phyloP scores from a whole-genome alignment of 2,797 vertebrate genomes.

The Cephalopachus bancanus region DNA sequence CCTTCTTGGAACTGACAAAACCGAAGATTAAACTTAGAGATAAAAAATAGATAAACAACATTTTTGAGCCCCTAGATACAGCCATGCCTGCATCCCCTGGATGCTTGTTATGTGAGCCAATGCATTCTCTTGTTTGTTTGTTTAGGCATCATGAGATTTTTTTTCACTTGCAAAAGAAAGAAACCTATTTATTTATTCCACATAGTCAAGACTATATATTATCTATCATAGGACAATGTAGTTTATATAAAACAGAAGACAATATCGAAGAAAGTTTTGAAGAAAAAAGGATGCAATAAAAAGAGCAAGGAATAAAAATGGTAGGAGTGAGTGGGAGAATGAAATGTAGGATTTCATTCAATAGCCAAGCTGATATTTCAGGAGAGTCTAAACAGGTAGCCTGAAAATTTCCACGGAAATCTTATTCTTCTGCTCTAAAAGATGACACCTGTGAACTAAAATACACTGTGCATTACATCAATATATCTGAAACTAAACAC shows the following conservation, averaged over 20 bases:
- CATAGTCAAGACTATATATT: rapidly evolving
- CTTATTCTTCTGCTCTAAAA: background rate
- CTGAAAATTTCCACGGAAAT: background rate
- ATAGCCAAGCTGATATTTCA: background rate
- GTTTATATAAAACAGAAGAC: background rate
- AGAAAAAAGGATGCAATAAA: background rate
- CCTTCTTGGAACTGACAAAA: background rate
- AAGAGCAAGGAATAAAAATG: background rate
- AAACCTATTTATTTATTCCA: background rate
- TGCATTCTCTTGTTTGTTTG: background rate
- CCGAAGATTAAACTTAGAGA: background rate
- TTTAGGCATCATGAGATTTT: background rate
- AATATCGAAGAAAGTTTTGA: background rate
- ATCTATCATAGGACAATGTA: too few species aligned
- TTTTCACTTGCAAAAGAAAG: background rate
- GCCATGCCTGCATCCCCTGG: background rate
- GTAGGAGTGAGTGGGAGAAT: rapidly evolving
- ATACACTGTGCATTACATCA: slow-evolving; percentile 31
- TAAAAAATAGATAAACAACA: background rate
- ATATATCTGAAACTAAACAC: background rate
- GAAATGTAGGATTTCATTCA: background rate
- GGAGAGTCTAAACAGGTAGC: background rate
- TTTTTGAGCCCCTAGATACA: background rate
- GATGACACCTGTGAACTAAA: background rate
- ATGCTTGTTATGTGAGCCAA: background rate